These are phyloP conservation scores for Sander vitreus DNA, from an alignment of 2,113 vertebrate genomes.

Conservation along the genomic window DNA sequence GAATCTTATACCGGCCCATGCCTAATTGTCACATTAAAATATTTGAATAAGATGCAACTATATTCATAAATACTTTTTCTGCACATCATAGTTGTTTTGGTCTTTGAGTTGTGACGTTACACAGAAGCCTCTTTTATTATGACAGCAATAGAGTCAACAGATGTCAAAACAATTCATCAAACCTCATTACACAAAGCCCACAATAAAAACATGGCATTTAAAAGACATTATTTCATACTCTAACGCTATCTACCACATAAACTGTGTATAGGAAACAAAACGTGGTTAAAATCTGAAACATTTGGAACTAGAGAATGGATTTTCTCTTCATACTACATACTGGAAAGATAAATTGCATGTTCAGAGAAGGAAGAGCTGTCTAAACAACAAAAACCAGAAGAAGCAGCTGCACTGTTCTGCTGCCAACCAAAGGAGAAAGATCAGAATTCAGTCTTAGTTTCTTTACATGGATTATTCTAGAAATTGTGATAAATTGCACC, in stretches of 20 bases:
- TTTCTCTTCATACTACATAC: neutral
- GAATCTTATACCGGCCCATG: too few species aligned
- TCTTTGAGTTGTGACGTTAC: neutral
- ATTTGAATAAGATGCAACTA: neutral
- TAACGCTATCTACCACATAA: neutral
- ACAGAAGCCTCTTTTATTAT: neutral
- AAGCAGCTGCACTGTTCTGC: constrained; percentile 9
- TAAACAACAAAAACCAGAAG: constrained; percentile 58
- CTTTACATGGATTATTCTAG: constrained; percentile 1
- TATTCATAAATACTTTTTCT: neutral
- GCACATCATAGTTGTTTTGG: neutral
- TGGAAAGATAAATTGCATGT: neutral
- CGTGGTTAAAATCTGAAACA: neutral
- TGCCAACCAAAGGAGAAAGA: constrained; percentile 1
- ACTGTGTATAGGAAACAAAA: neutral
- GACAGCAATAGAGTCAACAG: neutral
- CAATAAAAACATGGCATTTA: neutral
- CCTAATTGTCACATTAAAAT: neutral
- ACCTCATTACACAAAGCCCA: neutral
- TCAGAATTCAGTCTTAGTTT: neutral
- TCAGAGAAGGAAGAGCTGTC: constrained; percentile 32
- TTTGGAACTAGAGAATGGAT: neutral
- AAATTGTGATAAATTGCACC: neutral
- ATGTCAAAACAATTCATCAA: neutral
- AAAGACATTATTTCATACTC: neutral